Conservation (phyloP, 1,140 invertebrate species). For the Sesamia nonagrioides region DNA sequence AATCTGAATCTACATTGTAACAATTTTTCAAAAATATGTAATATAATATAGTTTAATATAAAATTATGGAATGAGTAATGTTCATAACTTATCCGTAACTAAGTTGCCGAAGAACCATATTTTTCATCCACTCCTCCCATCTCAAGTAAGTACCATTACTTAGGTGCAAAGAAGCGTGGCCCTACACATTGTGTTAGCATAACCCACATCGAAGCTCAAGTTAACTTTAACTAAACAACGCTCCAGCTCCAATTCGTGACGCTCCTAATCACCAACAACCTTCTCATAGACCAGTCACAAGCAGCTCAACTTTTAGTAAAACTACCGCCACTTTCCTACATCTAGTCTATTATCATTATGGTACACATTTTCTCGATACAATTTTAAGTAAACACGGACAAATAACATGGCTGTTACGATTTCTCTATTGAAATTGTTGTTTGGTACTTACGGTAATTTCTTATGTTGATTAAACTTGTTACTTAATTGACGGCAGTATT, state of each 20-base stretch:
- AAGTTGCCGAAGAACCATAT: too few species aligned
- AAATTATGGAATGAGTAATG: too few species aligned
- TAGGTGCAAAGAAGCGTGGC: background rate
- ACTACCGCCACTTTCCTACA: conserved; percentile 15
- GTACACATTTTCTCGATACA: conserved; percentile 20
- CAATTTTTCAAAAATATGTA: too few species aligned
- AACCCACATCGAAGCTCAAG: background rate
- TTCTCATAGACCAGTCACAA: background rate
- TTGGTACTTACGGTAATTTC: conserved; percentile 1
- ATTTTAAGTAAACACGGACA: conserved; percentile 35
- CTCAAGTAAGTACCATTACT: background rate
- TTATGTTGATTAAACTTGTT: conserved; percentile 13
- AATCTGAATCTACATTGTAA: too few species aligned
- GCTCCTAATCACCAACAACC: background rate
- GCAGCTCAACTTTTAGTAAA: background rate
- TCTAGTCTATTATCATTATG: conserved; percentile 6
- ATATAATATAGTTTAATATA: too few species aligned
- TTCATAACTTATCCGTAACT: too few species aligned
- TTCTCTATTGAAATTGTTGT: conserved; percentile 32
- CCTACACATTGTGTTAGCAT: background rate
- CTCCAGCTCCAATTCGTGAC: background rate
- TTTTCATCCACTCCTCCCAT: too few species aligned
- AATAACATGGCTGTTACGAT: conserved; percentile 24
- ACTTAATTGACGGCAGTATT: background rate
- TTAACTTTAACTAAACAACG: background rate